Percentiles rank a stretch among this genome's conserved stretches.
These are phyloP conservation scores for Plemyria rubiginata DNA, from an alignment of 2,888 invertebrate species.

Conservation along the genomic window DNA sequence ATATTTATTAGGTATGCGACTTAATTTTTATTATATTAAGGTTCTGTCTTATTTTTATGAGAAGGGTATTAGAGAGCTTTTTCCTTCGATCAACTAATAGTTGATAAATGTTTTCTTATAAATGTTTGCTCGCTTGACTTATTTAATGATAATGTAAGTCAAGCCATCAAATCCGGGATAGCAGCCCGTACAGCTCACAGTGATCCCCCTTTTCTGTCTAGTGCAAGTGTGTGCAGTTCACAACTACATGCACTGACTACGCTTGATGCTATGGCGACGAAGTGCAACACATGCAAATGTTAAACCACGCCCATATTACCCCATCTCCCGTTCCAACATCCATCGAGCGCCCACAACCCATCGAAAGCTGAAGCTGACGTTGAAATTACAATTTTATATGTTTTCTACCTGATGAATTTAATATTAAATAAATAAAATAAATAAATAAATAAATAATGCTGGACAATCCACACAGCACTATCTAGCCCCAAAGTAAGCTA, in stretches of 20 bases:
- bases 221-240: not conserved
- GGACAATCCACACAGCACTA: too few relatives aligned
- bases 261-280: not conserved
- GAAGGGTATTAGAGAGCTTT: too few relatives aligned
- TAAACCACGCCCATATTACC: conserved; percentile 8
- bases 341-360: conserved; percentile 1
- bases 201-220: conserved; percentile 2
- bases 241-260: conserved; percentile 4
- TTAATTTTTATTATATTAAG: too few relatives aligned
- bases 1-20: too few relatives aligned
- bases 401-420: conserved; percentile 6
- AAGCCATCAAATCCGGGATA: not conserved
- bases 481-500: too few relatives aligned
- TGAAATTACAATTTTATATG: conserved; percentile 2
- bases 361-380: not conserved
- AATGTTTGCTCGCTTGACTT: not conserved
- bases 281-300: conserved; percentile 5
- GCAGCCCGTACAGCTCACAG: not conserved
- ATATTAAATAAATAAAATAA: too few relatives aligned
- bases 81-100: too few relatives aligned
- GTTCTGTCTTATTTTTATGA: too few relatives aligned
- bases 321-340: not conserved
- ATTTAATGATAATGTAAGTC: too few relatives aligned
- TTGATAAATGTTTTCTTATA: not conserved
- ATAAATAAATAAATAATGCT: too few relatives aligned